phyloP scores from a whole-genome alignment of 1,140 invertebrate species.

The Apis florea region DNA sequence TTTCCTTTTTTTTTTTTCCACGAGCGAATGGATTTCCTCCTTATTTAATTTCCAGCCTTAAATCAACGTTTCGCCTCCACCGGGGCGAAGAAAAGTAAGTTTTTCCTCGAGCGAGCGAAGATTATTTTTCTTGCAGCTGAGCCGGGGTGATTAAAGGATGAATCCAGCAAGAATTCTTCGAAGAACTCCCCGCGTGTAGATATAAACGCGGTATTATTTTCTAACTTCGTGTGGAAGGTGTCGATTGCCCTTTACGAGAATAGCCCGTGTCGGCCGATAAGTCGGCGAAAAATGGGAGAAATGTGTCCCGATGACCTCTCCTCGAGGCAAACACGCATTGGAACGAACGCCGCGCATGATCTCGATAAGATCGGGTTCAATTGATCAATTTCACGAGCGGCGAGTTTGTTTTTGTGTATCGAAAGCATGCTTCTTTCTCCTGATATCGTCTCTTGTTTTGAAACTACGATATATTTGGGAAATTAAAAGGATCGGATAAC shows the following conservation, averaged over 20 bases:
- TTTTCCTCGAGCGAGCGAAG: neutral
- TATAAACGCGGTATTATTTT: constrained; percentile 31
- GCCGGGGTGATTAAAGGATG: constrained; percentile 5
- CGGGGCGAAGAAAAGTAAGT: neutral
- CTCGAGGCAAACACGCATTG: too few relatives aligned
- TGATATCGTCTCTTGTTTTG: too few relatives aligned
- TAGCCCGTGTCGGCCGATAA: neutral
- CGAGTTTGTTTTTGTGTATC: too few relatives aligned
- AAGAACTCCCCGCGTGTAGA: neutral
- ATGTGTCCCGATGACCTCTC: neutral
- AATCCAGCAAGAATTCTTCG: constrained; percentile 21
- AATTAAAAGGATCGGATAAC: too few relatives aligned
- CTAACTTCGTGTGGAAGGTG: neutral
- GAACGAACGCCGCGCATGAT: neutral
- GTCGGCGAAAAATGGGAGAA: neutral
- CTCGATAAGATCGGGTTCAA: neutral
- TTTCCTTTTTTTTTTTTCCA: neutral
- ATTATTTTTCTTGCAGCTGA: constrained; percentile 6
- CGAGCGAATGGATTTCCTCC: neutral
- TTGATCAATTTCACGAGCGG: too few relatives aligned
- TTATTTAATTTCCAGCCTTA: neutral
- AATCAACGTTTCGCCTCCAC: constrained; percentile 5
- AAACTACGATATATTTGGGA: too few relatives aligned
- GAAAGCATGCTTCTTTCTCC: too few relatives aligned
- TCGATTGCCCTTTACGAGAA: constrained; percentile 11